Conservation (phyloP, 23 tunicate species). For the Styela clava region DNA sequence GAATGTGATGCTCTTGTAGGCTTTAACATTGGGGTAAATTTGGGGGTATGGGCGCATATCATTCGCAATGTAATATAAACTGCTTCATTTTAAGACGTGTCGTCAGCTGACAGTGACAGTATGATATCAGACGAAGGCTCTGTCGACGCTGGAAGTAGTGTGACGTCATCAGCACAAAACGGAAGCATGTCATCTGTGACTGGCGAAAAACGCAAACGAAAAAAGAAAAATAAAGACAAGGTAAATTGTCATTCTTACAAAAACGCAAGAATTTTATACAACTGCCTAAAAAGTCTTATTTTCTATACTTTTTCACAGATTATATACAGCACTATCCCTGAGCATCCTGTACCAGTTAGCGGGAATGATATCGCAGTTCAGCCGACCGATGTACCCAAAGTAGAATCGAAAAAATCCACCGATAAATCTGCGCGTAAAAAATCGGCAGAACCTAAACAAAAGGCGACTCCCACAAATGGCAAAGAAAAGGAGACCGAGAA, state of each 20-base stretch:
- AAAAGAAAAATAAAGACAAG: slow-evolving; percentile 4
- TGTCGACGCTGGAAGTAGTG: not conserved
- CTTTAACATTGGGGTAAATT: no score
- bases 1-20: no score
- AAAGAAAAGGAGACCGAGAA: not conserved
- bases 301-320: no score
- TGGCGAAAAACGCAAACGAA: not conserved
- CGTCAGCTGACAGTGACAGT: slow-evolving; percentile 3
- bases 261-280: not conserved
- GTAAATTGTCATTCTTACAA: not conserved
- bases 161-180: not conserved
- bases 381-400: not conserved
- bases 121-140: not conserved
- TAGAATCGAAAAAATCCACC: not conserved
- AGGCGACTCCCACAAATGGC: not conserved
- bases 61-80: no score
- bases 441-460: not conserved
- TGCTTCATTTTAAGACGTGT: slow-evolving; percentile 4
- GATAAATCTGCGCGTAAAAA: not conserved
- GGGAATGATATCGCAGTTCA: not conserved
- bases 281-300: not conserved
- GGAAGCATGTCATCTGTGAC: not conserved
- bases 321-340: not conserved
- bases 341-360: not conserved
- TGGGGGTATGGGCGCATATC: no score